phyloP scores from a whole-genome alignment of 1,140 invertebrate genomes.

The Brachionus angularis region DNA sequence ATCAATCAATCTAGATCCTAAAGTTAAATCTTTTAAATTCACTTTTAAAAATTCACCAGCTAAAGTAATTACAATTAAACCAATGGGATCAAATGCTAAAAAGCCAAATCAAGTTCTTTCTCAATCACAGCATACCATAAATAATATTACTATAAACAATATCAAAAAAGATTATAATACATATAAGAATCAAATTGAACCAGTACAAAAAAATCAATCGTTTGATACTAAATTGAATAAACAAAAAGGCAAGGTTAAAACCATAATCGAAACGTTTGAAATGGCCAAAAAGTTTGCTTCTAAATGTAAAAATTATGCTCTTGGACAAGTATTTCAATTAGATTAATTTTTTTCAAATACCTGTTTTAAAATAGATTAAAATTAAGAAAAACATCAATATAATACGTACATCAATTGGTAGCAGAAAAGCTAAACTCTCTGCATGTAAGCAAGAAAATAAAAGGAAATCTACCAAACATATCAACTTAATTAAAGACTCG shows the following conservation, averaged over 20 bases:
- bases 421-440: background rate
- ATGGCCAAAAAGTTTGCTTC: conserved; percentile 6
- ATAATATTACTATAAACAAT: no score
- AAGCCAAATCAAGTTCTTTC: no score
- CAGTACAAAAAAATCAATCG: background rate
- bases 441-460: background rate
- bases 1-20: no score
- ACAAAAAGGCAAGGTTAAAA: conserved; percentile 19
- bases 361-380: background rate
- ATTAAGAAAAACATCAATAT: conserved; percentile 4
- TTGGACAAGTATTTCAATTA: background rate
- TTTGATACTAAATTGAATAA: background rate
- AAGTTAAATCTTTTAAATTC: conserved; percentile 29
- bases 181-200: no score
- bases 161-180: no score
- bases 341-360: background rate
- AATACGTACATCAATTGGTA: background rate
- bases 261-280: conserved; percentile 2
- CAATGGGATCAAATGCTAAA: no score
- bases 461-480: conserved; percentile 8
- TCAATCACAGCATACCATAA: no score
- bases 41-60: conserved; percentile 21
- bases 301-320: background rate
- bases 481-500: background rate
- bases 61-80: background rate